Evolutionary conservation across 2,888 invertebrate species (phyloP).

Genomic region (Microdon myrmicae): DNA sequence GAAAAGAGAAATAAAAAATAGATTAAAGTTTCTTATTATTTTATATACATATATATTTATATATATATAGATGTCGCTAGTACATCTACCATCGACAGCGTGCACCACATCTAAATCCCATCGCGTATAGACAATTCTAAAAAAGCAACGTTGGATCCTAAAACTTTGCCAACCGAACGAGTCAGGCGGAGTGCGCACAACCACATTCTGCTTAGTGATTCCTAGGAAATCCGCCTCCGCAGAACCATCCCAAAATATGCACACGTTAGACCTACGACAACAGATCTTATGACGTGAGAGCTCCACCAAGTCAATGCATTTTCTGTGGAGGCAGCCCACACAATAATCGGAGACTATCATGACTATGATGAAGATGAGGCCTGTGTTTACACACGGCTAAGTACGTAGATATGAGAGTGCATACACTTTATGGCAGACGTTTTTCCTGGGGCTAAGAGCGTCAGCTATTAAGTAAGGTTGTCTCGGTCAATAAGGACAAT

Average conservation of each 20-base stretch:
- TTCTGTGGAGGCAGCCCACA: conserved; percentile 42
- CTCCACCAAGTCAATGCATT: conserved; percentile 45
- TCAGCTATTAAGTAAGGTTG: conserved; percentile 17
- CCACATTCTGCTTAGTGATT: too few relatives aligned
- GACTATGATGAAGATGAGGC: conserved; percentile 11
- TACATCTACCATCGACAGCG: too few relatives aligned
- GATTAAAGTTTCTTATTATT: too few relatives aligned
- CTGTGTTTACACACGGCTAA: conserved; percentile 17
- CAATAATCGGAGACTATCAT: conserved; percentile 6
- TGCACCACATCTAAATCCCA: too few relatives aligned
- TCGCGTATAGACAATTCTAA: too few relatives aligned
- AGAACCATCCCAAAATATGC: conserved; percentile 40
- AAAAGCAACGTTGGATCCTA: too few relatives aligned
- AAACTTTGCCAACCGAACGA: too few relatives aligned
- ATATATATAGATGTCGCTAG: too few relatives aligned
- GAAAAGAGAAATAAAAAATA: conserved; percentile 34
- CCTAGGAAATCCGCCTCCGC: conserved; percentile 29
- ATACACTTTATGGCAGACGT: conserved; percentile 32
- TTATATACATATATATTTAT: too few relatives aligned
- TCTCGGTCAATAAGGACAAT: conserved; percentile 30
- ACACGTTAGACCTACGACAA: conserved; percentile 42
- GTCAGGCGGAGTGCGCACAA: too few relatives aligned
- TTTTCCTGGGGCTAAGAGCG: conserved; percentile 21
- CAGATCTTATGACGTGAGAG: conserved; percentile 43
- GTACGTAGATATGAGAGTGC: too few relatives aligned